Percentiles rank a stretch among this genome's conserved stretches.
These are phyloP conservation scores for Carduelis carduelis DNA, from an alignment of 2,797 vertebrate genomes.

Conservation along the genomic window DNA sequence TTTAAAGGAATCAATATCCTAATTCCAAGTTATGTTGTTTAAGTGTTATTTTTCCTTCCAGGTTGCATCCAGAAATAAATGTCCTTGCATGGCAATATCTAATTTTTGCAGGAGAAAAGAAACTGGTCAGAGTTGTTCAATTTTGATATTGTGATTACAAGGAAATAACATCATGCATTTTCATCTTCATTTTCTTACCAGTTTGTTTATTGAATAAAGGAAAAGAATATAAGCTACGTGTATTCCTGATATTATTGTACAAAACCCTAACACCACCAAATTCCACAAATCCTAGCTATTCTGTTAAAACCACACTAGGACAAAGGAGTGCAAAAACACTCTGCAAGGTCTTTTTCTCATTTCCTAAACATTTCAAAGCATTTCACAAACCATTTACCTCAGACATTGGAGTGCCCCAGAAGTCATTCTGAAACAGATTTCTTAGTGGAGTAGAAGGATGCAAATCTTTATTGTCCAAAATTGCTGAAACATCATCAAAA, in stretches of 20 bases:
- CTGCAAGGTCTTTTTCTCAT: background rate
- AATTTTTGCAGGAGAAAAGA: background rate
- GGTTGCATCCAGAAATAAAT: background rate
- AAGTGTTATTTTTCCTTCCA: background rate
- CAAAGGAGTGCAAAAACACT: background rate
- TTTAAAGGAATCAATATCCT: background rate
- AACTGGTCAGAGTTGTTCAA: background rate
- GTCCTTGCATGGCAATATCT: background rate
- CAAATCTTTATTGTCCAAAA: slow-evolving; percentile 98
- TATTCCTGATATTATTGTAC: background rate
- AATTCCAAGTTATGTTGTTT: background rate
- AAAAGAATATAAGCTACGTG: background rate
- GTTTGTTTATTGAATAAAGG: background rate
- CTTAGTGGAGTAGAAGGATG: slow-evolving; percentile 89
- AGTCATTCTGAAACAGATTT: slow-evolving; percentile 96
- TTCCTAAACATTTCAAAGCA: background rate
- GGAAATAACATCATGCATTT: background rate
- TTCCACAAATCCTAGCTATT: background rate
- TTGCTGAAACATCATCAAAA: slow-evolving; percentile 98
- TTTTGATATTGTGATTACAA: background rate
- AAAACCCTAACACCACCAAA: background rate
- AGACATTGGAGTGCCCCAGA: slow-evolving; percentile 98
- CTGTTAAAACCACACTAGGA: background rate
- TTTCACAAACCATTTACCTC: slow-evolving; percentile 77
- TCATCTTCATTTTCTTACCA: background rate